Percentiles rank a stretch among this genome's conserved stretches.
These are phyloP conservation scores for Psittacula derbiana DNA, from an alignment of 2,797 vertebrate genomes.

Conservation along the genomic window DNA sequence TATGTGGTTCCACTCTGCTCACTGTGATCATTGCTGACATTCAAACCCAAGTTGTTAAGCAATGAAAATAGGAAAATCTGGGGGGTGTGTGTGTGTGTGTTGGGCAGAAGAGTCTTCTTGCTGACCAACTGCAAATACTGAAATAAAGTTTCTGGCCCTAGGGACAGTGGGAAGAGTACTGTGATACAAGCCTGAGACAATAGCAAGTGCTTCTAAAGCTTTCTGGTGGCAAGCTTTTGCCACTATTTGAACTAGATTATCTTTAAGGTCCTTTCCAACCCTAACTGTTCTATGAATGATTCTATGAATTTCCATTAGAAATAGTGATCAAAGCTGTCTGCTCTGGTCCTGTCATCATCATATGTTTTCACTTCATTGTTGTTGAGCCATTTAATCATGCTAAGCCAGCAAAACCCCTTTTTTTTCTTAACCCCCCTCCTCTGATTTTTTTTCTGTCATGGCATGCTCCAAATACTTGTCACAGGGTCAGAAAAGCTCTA, in stretches of 20 bases:
- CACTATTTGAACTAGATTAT: background rate
- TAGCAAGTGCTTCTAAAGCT: background rate
- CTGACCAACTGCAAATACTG: background rate
- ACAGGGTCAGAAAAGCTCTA: background rate
- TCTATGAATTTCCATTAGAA: background rate
- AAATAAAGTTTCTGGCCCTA: background rate
- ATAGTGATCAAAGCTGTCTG: background rate
- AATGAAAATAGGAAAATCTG: background rate
- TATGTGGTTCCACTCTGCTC: background rate
- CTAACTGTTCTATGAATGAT: background rate
- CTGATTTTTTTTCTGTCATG: background rate
- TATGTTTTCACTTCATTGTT: background rate
- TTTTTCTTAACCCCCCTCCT: fast-evolving
- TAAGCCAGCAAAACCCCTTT: background rate
- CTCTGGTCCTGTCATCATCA: background rate
- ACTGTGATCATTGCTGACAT: background rate
- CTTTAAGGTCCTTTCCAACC: background rate
- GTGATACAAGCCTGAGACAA: background rate
- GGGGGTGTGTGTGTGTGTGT: too few species aligned
- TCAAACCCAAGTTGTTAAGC: background rate
- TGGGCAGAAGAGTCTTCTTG: background rate
- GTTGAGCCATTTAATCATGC: background rate
- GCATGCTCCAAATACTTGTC: background rate
- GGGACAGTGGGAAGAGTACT: background rate
- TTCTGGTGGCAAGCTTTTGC: background rate